Evolutionary conservation across 2,888 invertebrate species (phyloP), one percentile per base, ranked within the genome.

Genomic region (Lepidochrysops patricia): DNA sequence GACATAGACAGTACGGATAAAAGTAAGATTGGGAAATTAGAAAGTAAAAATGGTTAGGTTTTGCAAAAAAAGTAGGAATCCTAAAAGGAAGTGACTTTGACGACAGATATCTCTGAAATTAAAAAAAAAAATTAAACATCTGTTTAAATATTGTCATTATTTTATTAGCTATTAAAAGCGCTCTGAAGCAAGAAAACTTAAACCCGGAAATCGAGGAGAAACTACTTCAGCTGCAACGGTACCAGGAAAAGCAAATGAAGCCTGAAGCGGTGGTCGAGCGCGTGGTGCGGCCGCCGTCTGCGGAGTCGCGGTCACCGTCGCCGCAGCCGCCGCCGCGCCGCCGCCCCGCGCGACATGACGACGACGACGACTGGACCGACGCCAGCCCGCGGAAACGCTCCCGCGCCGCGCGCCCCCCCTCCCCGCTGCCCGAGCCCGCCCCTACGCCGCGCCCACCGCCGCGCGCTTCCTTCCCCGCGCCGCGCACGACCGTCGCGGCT

Each of bases 161-260:
- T 15, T 35, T 65, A 89, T 60, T 90, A 97, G 97, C 97, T 12
- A 97, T 98, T 70, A 94, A 95, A 80, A 96, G 95, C 79, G 97
- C 97, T n/a, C 84, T 98, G 63, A 95, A 95, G 80, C 96, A 96
- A 82, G 96, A 97, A 73, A 97, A 96, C 79, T 90, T 97, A 25
- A 95, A 96, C 77, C 97, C 97, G 0, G 97, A 97, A 82, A 96
- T 97, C 66, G 97, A 97, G 78, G 97, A 97, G 73, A 98, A 97
- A 76, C 84, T 98, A 57, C 88, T 97, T 48, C 96, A 96, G 70
- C 90, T 97, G 70, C 97, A 97, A 80, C 91, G 95, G 57, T 96
- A 95, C 73, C 96, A 96, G 73, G 96, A 96, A 76, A 93, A 93
- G 68, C 92, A 93, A 67, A 94, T 94, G 93, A 93, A 93, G 70